A percentile compares a stretch with the other conserved stretches of the same genome.
These are phyloP conservation scores for Drosophila mimetica DNA, from an alignment of 2,888 invertebrate species.

Conservation along the genomic window DNA sequence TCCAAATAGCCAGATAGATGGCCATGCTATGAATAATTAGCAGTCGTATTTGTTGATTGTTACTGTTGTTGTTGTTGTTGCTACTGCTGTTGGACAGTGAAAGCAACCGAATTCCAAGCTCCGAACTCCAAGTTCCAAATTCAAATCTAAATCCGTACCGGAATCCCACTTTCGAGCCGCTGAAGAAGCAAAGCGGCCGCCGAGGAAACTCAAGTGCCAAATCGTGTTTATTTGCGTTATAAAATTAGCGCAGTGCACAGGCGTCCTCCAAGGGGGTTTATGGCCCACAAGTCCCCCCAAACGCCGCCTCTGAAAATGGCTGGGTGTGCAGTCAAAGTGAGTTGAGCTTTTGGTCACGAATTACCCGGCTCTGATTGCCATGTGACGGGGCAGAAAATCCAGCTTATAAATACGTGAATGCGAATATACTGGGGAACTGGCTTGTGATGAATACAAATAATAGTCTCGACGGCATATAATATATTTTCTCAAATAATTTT, in stretches of 20 bases:
- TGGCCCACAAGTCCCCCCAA: not conserved
- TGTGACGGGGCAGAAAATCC: conserved; percentile 70
- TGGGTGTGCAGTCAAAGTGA: conserved; percentile 4
- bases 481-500: not conserved
- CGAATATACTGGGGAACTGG: not conserved
- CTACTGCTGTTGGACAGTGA: conserved; percentile 19
- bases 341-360: conserved; percentile 58
- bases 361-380: conserved; percentile 65
- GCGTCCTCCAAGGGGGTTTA: conserved; percentile 8
- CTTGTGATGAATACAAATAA: not conserved
- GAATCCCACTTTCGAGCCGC: conserved; percentile 45
- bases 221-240: conserved; percentile 78
- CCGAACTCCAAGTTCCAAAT: not conserved
- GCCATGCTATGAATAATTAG: conserved; percentile 70
- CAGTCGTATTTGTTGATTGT: conserved; percentile 53
- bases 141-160: conserved; percentile 36
- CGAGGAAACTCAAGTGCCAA: conserved; percentile 67
- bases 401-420: conserved; percentile 57
- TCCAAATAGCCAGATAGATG: conserved; percentile 58
- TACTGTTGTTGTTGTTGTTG: conserved; percentile 7
- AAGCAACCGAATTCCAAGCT: conserved; percentile 4
- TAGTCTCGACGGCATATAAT: not conserved
- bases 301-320: conserved; percentile 7
- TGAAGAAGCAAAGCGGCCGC: conserved; percentile 57
- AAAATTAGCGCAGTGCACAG: conserved; percentile 71